Base-by-base conservation (phyloP, 2,797 vertebrate genomes). In the Sebastes iracundus region DNA sequence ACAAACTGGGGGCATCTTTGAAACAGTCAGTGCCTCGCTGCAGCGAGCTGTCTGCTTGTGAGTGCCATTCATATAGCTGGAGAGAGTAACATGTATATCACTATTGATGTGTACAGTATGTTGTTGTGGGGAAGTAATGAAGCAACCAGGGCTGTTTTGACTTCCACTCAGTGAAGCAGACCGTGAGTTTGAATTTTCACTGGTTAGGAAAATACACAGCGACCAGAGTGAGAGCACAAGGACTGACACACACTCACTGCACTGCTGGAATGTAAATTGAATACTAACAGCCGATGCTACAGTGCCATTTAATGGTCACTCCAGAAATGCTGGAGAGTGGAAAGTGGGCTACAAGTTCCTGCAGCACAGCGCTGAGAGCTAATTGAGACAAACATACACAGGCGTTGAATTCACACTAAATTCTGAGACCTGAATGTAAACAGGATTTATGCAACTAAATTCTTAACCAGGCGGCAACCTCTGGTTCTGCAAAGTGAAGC, bases 1-100 rank as follows among this genome's bases (percentile, higher is more conserved):
- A 81, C 81, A 70, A 78, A 70, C 18, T n/a, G 7, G 20, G 66
- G 64, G 35, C 81, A 80, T 71, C 72, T 90, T 73, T 79, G 38
- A 84, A 75, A 85, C 69, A 61, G 62, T 65, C 7, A 10, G 11
- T 20, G 13, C 53, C 52, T 71, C 46, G 18, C 72, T 68, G 80
- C 53, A 28, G 61, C 53, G 33, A 75, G 35, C 70, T 60, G 75
- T 12, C 68, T 79, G 71, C 25, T 20, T 66, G 22, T 61, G 58
- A 38, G 23, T 71, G 49, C 46, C 63, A 30, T 75, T 77, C 33
- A 81, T 75, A 70, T 27, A 79, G 72, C 66, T 33, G 11, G 18
- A 1, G 35, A 70, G 55, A 22, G 59, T 38, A 20, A n/a, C 42
- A 27, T 61, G 74, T 30, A 72, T 6, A 68, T 74, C 49, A 20